A percentile compares a stretch with the other conserved stretches of the same genome.
Evolutionary conservation across 37 sponge, comb jelly and placozoan species (phyloP).

Genomic region (Halichondria panicea): DNA sequence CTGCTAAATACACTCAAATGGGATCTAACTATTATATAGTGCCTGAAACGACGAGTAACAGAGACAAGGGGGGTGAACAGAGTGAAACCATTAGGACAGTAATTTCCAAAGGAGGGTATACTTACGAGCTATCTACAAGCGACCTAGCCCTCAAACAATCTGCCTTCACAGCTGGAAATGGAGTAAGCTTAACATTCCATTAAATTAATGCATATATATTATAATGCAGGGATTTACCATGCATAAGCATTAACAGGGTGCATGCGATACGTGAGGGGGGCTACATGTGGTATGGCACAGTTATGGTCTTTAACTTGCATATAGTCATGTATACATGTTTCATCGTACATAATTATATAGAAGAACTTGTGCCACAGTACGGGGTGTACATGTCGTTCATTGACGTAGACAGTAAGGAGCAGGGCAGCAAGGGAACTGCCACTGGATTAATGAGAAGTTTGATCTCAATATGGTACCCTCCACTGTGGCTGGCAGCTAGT

Average conservation of each 20-base stretch:
- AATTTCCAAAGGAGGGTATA: too few species aligned
- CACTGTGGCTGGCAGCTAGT: background rate
- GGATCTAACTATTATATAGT: too few species aligned
- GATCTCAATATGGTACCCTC: background rate
- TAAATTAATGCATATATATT: background rate
- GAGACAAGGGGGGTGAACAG: too few species aligned
- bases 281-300: background rate
- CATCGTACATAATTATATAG: background rate
- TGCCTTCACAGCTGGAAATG: conserved; percentile 8
- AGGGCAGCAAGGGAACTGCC: background rate
- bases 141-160: background rate
- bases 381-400: conserved; percentile 3
- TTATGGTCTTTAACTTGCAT: background rate
- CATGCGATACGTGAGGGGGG: background rate
- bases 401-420: background rate
- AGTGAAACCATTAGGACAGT: too few species aligned
- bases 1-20: too few species aligned
- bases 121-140: background rate
- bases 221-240: background rate
- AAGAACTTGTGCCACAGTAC: background rate
- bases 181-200: background rate
- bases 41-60: too few species aligned
- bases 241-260: background rate
- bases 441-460: conserved; percentile 4
- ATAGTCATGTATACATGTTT: background rate